Base-by-base conservation (phyloP, 2,113 vertebrate species). In the Ceyx margarethae region DNA sequence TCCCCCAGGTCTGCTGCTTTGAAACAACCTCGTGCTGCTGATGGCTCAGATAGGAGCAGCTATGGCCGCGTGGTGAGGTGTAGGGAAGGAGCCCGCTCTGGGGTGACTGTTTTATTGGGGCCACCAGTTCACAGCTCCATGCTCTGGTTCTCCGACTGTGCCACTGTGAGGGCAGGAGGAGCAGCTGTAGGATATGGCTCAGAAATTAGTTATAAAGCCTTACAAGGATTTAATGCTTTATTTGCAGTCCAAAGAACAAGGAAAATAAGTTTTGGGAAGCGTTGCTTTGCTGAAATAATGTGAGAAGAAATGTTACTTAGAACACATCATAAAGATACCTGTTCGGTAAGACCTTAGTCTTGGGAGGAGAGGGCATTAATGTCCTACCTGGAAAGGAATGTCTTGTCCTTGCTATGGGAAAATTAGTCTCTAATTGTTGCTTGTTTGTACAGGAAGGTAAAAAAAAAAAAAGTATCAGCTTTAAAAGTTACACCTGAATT, bases 51-150 rank as follows among this genome's bases (percentile, higher is more conserved):
- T 13, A 2, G 0, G 3, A 21, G 4, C 6, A 33, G 22, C 40
- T 23, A 25, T 6, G 50, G 50, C 23, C 11, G 0, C 0, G 10
- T 6, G 25, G 4, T 7, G 21, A 21, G 66, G 1, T 13, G 22
- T 42, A 64, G 3, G 4, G 42, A 26, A 71, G 46, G 21, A n/a
- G 58, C 23, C 25, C 6, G 31, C 53, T 42, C 8, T 11, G 53
- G 13, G 0, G 5, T 2, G 26, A 16, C 10, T 0, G 0, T n/a
- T 1, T 4, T 13, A 0, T 0, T 1, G 37, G 4, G 13, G 42
- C 2, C 6, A 6, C 54, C 10, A 65, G n/a, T 14, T 61, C 10
- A 0, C 33, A 4, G 35, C 21, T 6, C 3, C 1, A 2, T 7
- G 22, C 14, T 15, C 6, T 0, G 5, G 12, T 11, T 10, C 23